Conservation (phyloP, 2,888 invertebrate species). For the Acanthosepion esculentum region DNA sequence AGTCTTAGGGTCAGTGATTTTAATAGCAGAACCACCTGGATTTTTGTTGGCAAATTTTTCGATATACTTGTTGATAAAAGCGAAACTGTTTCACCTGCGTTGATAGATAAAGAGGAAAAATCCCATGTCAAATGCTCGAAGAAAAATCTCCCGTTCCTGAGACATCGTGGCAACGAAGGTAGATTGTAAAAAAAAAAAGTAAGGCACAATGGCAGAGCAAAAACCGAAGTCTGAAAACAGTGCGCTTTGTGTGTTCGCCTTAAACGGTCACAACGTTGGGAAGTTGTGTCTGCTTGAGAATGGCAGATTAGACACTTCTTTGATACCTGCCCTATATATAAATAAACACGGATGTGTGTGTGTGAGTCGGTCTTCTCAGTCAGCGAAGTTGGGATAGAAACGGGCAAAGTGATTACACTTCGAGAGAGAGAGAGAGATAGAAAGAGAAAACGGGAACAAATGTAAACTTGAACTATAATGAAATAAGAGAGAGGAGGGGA, state of each 20-base stretch:
- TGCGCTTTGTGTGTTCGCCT: neutral
- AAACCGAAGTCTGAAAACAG: neutral
- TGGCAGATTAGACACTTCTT: neutral
- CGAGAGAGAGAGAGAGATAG: neutral
- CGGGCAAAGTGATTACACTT: neutral
- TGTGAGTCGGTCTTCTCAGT: neutral
- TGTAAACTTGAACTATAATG: neutral
- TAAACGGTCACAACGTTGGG: neutral
- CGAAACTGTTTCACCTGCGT: too few species aligned
- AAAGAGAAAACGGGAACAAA: neutral
- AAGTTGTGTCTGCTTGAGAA: neutral
- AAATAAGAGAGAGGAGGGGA: neutral
- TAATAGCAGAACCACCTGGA: too few species aligned
- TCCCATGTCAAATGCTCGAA: neutral
- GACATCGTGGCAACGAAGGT: neutral
- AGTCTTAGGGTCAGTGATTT: too few species aligned
- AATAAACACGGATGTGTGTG: too few species aligned
- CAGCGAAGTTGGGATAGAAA: neutral
- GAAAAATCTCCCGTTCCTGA: neutral
- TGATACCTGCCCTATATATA: neutral
- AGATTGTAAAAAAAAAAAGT: neutral
- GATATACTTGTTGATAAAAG: too few species aligned
- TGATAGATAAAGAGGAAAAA: too few species aligned
- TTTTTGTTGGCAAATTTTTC: too few species aligned
- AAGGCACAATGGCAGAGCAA: neutral